Percentiles rank a stretch among this genome's conserved stretches.
These are phyloP conservation scores for Hylyphantes graminicola DNA, from an alignment of 1,140 invertebrate genomes.

Conservation along the genomic window DNA sequence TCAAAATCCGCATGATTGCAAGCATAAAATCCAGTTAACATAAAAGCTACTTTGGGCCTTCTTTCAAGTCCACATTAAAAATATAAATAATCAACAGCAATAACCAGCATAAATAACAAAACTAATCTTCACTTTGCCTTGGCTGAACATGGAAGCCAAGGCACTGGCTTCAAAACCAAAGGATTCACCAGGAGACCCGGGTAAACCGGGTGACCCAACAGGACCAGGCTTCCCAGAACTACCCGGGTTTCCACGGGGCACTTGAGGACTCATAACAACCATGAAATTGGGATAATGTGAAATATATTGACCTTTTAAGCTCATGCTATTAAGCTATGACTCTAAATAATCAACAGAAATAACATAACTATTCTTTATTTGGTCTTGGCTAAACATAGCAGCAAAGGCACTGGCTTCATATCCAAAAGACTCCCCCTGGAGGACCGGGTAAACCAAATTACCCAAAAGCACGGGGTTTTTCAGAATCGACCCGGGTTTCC, in stretches of 20 bases:
- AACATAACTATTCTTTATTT: conserved; percentile 67
- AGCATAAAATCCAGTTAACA: too few species aligned
- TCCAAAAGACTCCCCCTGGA: conserved; percentile 73
- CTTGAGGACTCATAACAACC: conserved; percentile 65
- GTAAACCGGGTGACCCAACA: conserved; percentile 74
- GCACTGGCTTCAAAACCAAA: conserved; percentile 78
- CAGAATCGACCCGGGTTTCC: conserved; percentile 64
- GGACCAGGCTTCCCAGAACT: conserved; percentile 66
- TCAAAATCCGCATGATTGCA: too few species aligned
- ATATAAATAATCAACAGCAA: too few species aligned
- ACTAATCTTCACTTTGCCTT: conserved; percentile 71
- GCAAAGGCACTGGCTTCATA: conserved; percentile 81
- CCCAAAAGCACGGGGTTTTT: conserved; percentile 71
- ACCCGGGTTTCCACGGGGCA: conserved; percentile 63
- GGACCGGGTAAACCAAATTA: conserved; percentile 76
- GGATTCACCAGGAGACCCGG: conserved; percentile 76
- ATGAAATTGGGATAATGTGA: too few species aligned
- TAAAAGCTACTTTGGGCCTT: too few species aligned
- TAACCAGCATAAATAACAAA: too few species aligned
- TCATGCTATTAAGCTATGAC: too few species aligned
- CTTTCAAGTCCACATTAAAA: too few species aligned
- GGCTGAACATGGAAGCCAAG: conserved; percentile 77
- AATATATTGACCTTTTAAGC: too few species aligned
- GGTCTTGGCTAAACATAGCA: conserved; percentile 76
- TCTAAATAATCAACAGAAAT: too few species aligned